Base-by-base conservation (phyloP, 2,113 vertebrate genomes). In the Sorex fumeus region DNA sequence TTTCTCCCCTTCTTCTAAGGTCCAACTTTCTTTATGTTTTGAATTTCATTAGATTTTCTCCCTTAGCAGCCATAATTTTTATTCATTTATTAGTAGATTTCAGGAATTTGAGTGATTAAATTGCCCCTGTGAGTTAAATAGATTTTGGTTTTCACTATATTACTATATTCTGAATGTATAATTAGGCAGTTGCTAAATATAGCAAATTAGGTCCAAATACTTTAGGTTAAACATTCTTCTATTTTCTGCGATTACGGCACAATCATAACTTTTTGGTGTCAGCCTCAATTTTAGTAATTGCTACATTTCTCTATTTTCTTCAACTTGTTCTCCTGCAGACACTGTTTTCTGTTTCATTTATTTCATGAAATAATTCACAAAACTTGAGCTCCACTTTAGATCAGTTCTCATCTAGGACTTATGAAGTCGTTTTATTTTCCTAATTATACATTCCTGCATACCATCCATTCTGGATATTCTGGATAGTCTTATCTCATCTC, bases 281-380 rank as follows among this genome's bases (percentile, higher is more conserved):
- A 94, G 47, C 6, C 11, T 87, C 28, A 69, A 25, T 69, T 91
- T 90, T 90, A 93, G 74, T n/a, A 94, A 76, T 71, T 21, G 67
- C 74, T 67, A 8, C 5, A 62, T 79, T 90, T 82, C 15, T 34
- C 32, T 67, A 12, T 84, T 69, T 93, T 21, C 10, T 91, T 8
- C 4, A 76, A 19, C 19, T 76, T 93, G 23, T 9, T 79, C 15
- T 92, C 34, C 30, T 74, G 16, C 69, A 40, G 62, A 66, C 9
- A 47, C 9, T 74, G 40, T 5, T 82, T 86, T 40, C 12, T 32
- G n/a, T 75, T 27, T 4, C 60, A 6, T 53, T 4, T 19, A 19
- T 45, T 91, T 43, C 67, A n/a, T 27, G 43, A 40, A 47, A 18
- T 62, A 78, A 66, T 57, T 93, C 67, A 81, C 6, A 60, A 60